Conservation (phyloP, 2,113 vertebrate species). For the Amblyopsis rosae region DNA sequence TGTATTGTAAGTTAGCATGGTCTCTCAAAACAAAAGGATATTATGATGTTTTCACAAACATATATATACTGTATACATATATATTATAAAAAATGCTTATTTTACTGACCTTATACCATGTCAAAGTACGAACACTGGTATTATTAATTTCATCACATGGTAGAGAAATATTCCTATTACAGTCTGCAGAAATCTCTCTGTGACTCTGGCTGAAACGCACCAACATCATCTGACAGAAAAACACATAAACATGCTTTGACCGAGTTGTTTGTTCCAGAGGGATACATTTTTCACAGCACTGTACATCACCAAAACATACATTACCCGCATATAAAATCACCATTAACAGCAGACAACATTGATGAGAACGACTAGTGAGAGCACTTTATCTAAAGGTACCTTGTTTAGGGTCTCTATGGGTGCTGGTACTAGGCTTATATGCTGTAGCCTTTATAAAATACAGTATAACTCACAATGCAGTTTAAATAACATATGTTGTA, state of each 20-base stretch:
- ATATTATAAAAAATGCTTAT: neutral
- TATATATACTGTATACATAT: neutral
- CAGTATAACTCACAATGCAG: too few species aligned
- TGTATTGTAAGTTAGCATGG: neutral
- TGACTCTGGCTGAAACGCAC: constrained; percentile 18
- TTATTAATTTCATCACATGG: constrained; percentile 13
- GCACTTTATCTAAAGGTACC: too few species aligned
- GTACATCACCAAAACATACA: too few species aligned
- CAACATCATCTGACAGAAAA: constrained; percentile 43
- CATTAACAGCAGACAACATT: too few species aligned
- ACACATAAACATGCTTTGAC: constrained; percentile 9
- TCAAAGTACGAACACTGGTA: constrained; percentile 28
- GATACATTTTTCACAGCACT: neutral
- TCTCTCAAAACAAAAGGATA: neutral
- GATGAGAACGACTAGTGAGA: too few species aligned
- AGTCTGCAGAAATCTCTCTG: neutral
- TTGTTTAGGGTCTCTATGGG: too few species aligned
- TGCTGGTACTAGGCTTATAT: too few species aligned
- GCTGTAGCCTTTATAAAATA: too few species aligned
- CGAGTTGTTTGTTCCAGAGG: neutral
- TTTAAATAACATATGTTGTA: too few species aligned
- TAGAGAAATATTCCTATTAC: constrained; percentile 21
- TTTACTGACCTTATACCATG: constrained; percentile 68
- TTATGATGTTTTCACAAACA: neutral
- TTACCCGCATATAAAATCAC: neutral